These are phyloP conservation scores for Vulpes lagopus DNA, from an alignment of 2,113 vertebrate species.

Conservation along the genomic window DNA sequence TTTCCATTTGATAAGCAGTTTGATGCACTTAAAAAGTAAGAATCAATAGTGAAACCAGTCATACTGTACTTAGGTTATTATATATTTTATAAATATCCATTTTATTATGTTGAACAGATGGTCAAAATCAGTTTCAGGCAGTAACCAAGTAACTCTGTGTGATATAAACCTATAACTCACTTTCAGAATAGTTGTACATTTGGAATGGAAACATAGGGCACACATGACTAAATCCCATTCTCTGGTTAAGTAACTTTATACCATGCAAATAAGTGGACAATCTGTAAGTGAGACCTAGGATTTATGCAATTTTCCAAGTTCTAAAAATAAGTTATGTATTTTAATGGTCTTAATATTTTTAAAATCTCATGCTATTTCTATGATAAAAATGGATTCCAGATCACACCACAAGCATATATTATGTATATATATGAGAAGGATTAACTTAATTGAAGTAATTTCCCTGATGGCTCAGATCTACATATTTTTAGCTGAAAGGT, in stretches of 20 bases:
- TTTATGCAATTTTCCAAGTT: background rate
- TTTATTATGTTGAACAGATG: background rate
- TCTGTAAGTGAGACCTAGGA: background rate
- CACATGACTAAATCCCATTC: background rate
- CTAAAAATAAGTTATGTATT: background rate
- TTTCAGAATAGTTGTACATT: background rate
- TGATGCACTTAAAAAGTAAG: background rate
- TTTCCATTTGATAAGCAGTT: background rate
- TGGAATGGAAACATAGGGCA: background rate
- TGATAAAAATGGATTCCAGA: background rate
- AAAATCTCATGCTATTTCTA: background rate
- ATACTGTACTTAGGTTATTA: background rate
- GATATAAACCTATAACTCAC: background rate
- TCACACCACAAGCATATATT: background rate
- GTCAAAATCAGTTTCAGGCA: background rate
- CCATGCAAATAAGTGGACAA: background rate
- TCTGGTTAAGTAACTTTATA: background rate
- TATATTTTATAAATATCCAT: background rate
- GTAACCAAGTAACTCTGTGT: background rate
- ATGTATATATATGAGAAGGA: background rate
- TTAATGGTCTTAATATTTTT: background rate
- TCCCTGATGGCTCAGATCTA: background rate
- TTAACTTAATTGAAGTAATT: constrained; percentile 15
- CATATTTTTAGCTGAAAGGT: background rate
- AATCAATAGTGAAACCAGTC: background rate